phyloP scores from a whole-genome alignment of 1,140 invertebrate genomes.

The Pectinophora gossypiella region DNA sequence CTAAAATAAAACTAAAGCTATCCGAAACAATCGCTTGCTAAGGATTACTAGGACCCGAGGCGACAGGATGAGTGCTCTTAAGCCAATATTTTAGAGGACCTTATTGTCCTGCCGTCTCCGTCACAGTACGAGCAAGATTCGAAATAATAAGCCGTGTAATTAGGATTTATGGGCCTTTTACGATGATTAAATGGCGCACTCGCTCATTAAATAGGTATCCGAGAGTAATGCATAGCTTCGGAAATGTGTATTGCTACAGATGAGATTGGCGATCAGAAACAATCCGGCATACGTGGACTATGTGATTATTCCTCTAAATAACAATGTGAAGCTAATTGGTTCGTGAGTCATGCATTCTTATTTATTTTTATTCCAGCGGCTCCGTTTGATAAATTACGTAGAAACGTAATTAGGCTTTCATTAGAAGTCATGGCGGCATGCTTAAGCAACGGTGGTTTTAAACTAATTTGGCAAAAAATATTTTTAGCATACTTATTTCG shows the following conservation, averaged over 20 bases:
- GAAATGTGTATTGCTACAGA: slow-evolving; percentile 26
- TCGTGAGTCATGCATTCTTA: no score
- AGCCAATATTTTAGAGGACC: slow-evolving; percentile 42
- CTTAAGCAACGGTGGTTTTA: no score
- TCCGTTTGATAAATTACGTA: no score
- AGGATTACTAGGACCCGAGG: background rate
- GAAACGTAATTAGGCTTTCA: no score
- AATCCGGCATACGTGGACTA: slow-evolving; percentile 4
- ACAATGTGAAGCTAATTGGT: no score
- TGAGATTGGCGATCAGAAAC: slow-evolving; percentile 21
- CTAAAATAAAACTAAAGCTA: background rate
- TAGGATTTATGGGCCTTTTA: slow-evolving; percentile 60
- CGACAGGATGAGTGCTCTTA: slow-evolving; percentile 11
- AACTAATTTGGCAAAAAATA: no score
- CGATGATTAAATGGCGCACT: slow-evolving; percentile 50
- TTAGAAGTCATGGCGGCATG: no score
- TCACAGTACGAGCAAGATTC: slow-evolving; percentile 41
- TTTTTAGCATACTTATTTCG: no score
- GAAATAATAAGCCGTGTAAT: slow-evolving; percentile 65
- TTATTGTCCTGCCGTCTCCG: slow-evolving; percentile 46
- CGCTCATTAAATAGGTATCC: slow-evolving; percentile 53
- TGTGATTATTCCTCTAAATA: no score
- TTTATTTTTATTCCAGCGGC: no score
- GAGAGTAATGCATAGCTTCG: slow-evolving; percentile 33
- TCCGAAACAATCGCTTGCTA: background rate